These are phyloP conservation scores for Rhagoletis pomonella DNA, from an alignment of 1,140 invertebrate genomes.

Conservation along the genomic window DNA sequence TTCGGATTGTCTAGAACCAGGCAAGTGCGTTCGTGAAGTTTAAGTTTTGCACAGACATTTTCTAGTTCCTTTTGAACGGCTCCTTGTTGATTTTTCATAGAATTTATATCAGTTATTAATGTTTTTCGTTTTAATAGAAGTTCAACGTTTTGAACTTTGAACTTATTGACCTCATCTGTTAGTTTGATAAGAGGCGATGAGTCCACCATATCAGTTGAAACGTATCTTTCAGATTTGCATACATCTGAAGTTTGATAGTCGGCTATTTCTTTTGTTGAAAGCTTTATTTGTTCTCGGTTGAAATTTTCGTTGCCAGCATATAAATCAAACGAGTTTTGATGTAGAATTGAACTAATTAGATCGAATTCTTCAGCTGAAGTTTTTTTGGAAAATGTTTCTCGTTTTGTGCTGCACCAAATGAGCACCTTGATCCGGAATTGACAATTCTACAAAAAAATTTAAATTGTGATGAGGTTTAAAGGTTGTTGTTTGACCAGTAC, in stretches of 20 bases:
- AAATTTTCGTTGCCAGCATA: not conserved
- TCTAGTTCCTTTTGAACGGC: conserved; percentile 56
- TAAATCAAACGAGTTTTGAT: conserved; percentile 70
- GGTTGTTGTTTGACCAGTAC: conserved; percentile 63
- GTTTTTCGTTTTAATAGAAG: conserved; percentile 62
- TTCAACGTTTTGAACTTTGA: conserved; percentile 64
- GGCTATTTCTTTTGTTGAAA: not conserved
- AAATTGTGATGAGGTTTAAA: conserved; percentile 70
- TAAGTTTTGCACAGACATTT: conserved; percentile 62
- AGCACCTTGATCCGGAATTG: conserved; percentile 62
- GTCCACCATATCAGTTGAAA: not conserved
- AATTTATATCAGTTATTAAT: conserved; percentile 53
- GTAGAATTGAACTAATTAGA: conserved; percentile 69
- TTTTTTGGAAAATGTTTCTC: conserved; percentile 72
- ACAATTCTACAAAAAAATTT: conserved; percentile 61
- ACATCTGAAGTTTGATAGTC: not conserved
- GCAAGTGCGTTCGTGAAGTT: conserved; percentile 68
- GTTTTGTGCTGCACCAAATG: conserved; percentile 65
- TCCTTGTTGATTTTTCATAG: conserved; percentile 58
- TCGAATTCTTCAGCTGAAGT: conserved; percentile 63
- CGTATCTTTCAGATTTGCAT: not conserved
- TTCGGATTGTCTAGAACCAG: conserved; percentile 68
- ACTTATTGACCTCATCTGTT: conserved; percentile 63
- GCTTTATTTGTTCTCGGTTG: not conserved
- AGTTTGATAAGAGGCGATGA: conserved; percentile 59